phyloP scores from a whole-genome alignment of 2,888 invertebrate genomes.

The Platerodrilus igneus region DNA sequence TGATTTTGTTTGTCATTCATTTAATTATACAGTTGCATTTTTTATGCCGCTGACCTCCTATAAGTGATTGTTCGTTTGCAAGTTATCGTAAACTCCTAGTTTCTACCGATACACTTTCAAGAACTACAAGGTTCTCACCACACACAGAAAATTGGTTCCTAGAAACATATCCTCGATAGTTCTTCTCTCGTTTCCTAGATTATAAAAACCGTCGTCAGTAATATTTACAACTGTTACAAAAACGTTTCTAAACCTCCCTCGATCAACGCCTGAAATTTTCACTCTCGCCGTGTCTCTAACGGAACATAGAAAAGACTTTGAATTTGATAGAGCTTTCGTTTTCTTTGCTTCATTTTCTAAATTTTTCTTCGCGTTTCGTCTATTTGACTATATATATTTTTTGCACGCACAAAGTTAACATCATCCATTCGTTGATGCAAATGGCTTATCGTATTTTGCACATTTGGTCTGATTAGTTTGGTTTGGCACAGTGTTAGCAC shows the following conservation, averaged over 20 bases:
- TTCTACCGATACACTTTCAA: slow-evolving; percentile 24
- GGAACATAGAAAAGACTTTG: slow-evolving; percentile 22
- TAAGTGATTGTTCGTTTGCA: too few species aligned
- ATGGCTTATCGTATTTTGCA: too few species aligned
- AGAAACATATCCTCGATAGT: slow-evolving; percentile 27
- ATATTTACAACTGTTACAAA: slow-evolving; percentile 19
- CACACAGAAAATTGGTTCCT: slow-evolving; percentile 28
- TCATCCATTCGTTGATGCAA: too few species aligned
- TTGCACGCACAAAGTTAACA: slow-evolving; percentile 1
- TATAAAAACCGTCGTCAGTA: slow-evolving; percentile 17
- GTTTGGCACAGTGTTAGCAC: too few species aligned
- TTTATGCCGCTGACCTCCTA: too few species aligned
- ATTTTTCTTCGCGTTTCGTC: slow-evolving; percentile 1
- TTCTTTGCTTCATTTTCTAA: slow-evolving; percentile 3
- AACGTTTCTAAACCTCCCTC: slow-evolving; percentile 20
- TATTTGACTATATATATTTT: slow-evolving; percentile 1
- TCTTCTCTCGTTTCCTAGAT: slow-evolving; percentile 12
- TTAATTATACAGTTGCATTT: too few species aligned
- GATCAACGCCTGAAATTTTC: slow-evolving; percentile 20
- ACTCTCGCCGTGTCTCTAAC: slow-evolving; percentile 26
- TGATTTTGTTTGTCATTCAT: too few species aligned
- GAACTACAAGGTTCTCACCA: slow-evolving; percentile 25
- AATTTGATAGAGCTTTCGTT: slow-evolving; percentile 16
- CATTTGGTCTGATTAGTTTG: too few species aligned
- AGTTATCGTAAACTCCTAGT: slow-evolving; percentile 19